Conservation (phyloP, 1,140 invertebrate species). For the Calycopis cecrops region DNA sequence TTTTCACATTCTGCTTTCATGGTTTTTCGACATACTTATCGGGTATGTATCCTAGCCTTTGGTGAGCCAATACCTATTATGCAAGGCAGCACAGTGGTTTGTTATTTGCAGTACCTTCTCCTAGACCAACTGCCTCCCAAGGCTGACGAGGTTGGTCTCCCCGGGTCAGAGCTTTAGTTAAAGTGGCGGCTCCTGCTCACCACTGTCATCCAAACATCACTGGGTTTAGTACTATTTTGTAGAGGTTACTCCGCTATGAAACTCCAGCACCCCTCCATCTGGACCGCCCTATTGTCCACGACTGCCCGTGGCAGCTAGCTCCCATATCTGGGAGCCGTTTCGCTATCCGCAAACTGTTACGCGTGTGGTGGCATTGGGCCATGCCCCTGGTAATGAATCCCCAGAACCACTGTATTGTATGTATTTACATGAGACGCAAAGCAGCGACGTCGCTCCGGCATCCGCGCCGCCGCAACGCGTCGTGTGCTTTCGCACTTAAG, state of each 20-base stretch:
- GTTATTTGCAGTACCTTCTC: background rate
- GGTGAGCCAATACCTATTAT: background rate
- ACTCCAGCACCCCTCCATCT: background rate
- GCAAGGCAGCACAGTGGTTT: background rate
- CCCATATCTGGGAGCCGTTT: too few species aligned
- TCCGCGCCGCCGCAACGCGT: too few species aligned
- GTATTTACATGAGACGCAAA: too few species aligned
- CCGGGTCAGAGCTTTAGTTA: constrained; percentile 1
- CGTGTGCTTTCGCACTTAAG: too few species aligned
- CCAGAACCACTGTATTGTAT: too few species aligned
- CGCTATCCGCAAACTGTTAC: too few species aligned
- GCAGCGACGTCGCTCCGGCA: too few species aligned
- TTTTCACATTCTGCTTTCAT: too few species aligned
- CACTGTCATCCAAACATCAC: background rate
- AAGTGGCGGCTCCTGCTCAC: background rate
- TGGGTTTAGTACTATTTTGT: background rate
- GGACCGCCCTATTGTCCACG: background rate
- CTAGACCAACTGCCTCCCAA: background rate
- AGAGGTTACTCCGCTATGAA: background rate
- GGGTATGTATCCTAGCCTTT: background rate
- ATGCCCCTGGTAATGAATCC: too few species aligned
- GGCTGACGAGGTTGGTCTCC: background rate
- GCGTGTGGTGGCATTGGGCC: too few species aligned
- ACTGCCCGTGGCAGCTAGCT: too few species aligned
- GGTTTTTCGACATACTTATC: background rate